A percentile compares a stretch with the other conserved stretches of the same genome.
phyloP scores from a whole-genome alignment of 2,888 invertebrate species.

The Hypsopygia costalis region DNA sequence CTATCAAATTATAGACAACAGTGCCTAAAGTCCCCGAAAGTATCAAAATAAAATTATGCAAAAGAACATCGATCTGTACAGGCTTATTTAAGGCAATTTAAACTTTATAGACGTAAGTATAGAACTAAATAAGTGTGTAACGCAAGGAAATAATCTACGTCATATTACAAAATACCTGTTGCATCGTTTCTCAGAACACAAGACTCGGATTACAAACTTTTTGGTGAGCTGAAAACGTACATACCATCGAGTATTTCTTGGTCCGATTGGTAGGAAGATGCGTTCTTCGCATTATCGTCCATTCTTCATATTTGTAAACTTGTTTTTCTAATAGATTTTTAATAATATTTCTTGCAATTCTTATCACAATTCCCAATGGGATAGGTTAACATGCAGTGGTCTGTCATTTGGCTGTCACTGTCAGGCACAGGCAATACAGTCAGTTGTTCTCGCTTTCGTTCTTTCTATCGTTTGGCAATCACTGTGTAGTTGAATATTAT shows the following conservation, averaged over 20 bases:
- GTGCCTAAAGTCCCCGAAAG: too few species aligned
- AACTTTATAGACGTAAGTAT: background rate
- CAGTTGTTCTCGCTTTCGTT: too few species aligned
- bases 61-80: too few species aligned
- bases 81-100: too few species aligned
- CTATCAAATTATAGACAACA: too few species aligned
- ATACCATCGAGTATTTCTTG: conserved; percentile 73
- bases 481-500: too few species aligned
- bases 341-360: conserved; percentile 37
- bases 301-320: conserved; percentile 74
- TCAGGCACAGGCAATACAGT: too few species aligned
- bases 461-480: too few species aligned
- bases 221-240: conserved; percentile 26
- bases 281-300: conserved; percentile 73
- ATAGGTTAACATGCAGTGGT: conserved; percentile 38
- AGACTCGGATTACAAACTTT: conserved; percentile 37
- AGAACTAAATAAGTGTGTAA: conserved; percentile 4
- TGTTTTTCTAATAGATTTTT: conserved; percentile 43
- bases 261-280: conserved; percentile 68
- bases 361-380: conserved; percentile 26
- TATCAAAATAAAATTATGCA: too few species aligned
- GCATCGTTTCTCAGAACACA: conserved; percentile 34
- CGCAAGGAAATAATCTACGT: conserved; percentile 37
- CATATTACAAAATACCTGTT: conserved; percentile 43
- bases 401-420: conserved; percentile 15